These are phyloP conservation scores for Automeris io DNA, from an alignment of 2,888 invertebrate genomes.

Conservation along the genomic window DNA sequence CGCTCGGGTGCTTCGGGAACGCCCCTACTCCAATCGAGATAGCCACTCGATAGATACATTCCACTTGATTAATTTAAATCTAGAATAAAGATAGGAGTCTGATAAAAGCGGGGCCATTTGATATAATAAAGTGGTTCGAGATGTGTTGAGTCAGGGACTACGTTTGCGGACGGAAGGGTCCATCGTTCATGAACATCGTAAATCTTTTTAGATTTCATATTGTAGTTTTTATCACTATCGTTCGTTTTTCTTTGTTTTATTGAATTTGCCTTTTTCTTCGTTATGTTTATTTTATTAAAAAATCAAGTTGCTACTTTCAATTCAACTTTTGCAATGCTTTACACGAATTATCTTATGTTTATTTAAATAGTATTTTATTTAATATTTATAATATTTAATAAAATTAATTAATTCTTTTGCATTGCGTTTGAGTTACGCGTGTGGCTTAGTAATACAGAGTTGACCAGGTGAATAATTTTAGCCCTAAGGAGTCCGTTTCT, in stretches of 20 bases:
- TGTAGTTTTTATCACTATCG: background rate
- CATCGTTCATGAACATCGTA: conserved; percentile 6
- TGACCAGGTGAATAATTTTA: no score
- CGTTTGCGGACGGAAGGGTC: conserved; percentile 5
- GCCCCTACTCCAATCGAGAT: conserved; percentile 27
- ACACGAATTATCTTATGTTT: no score
- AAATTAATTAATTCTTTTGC: no score
- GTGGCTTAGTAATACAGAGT: no score
- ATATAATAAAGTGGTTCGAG: conserved; percentile 8
- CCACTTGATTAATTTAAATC: conserved; percentile 41
- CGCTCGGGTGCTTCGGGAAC: conserved; percentile 27
- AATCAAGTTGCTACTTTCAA: no score
- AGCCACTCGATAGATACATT: conserved; percentile 34
- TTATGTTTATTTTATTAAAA: no score
- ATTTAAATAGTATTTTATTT: no score
- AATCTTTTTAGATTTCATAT: conserved; percentile 6
- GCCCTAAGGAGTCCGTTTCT: no score
- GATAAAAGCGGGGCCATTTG: conserved; percentile 5
- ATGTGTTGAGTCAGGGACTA: conserved; percentile 7
- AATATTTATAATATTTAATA: no score
- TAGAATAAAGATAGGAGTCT: conserved; percentile 18
- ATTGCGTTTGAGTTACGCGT: no score
- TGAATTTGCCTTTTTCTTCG: no score
- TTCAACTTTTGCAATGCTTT: no score
- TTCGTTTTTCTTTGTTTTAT: background rate